phyloP scores from a whole-genome alignment of 1,140 invertebrate species.

The Halesus radiatus region DNA sequence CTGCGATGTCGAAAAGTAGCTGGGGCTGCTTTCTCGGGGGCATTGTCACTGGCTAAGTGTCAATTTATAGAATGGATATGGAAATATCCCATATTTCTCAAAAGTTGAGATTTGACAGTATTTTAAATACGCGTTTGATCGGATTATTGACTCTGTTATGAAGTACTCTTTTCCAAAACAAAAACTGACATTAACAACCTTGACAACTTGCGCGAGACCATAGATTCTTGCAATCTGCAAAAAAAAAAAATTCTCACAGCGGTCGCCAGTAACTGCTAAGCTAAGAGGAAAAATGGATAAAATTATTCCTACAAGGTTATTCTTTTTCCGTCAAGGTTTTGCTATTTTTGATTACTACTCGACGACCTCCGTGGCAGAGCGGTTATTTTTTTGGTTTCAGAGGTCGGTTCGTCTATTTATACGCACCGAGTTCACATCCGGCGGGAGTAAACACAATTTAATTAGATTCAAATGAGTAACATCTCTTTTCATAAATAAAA shows the following conservation, averaged over 20 bases:
- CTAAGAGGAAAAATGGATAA: no score
- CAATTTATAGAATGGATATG: background rate
- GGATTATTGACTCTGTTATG: background rate
- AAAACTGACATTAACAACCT: slow-evolving; percentile 8
- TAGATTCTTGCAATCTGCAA: background rate
- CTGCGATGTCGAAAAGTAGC: slow-evolving; percentile 64
- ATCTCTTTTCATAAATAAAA: no score
- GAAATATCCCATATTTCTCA: background rate
- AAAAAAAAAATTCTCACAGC: no score
- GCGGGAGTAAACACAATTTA: no score
- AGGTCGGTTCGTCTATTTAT: no score
- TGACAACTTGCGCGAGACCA: no score
- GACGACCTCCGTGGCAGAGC: no score
- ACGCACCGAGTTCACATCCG: no score
- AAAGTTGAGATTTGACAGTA: background rate
- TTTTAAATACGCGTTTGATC: background rate
- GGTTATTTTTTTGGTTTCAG: no score
- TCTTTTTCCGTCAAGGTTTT: background rate
- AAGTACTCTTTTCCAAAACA: slow-evolving; percentile 22
- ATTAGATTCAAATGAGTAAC: no score
- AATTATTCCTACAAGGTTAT: background rate
- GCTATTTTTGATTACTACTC: no score
- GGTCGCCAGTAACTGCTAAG: no score
- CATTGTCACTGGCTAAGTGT: slow-evolving; percentile 58
- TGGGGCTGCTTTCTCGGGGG: slow-evolving; percentile 66